These are phyloP conservation scores for Leptinotarsa defecta DNA, from an alignment of 1,140 invertebrate species.

Conservation along the genomic window DNA sequence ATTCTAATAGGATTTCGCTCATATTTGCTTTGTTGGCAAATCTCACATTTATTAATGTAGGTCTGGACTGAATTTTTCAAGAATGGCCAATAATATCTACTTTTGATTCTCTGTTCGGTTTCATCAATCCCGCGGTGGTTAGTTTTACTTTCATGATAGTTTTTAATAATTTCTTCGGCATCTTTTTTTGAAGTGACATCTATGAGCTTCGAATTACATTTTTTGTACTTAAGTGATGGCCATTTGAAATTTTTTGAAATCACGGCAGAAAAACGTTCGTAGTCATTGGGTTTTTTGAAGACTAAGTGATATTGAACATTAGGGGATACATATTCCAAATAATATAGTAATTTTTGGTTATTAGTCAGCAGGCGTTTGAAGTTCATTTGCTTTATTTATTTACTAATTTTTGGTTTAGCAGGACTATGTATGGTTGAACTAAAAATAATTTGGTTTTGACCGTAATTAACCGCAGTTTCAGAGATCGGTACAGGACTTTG, in stretches of 20 bases:
- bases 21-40: too few species aligned
- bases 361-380: too few species aligned
- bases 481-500: not conserved
- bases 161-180: slow-evolving; percentile 20
- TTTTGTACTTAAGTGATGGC: slow-evolving; percentile 18
- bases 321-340: slow-evolving; percentile 19
- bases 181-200: slow-evolving; percentile 9
- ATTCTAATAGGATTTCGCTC: not conserved
- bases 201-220: slow-evolving; percentile 24
- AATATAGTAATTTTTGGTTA: not conserved
- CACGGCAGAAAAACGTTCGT: slow-evolving; percentile 22
- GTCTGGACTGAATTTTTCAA: slow-evolving; percentile 16
- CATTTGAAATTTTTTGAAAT: slow-evolving; percentile 22
- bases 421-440: not conserved
- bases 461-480: not conserved
- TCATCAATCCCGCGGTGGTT: slow-evolving; percentile 27
- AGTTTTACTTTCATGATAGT: slow-evolving; percentile 32
- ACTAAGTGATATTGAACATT: slow-evolving; percentile 24
- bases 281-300: slow-evolving; percentile 28
- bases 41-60: not conserved
- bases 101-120: slow-evolving; percentile 28
- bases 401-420: too few species aligned
- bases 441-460: not conserved
- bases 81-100: slow-evolving; percentile 30
- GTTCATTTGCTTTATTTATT: too few species aligned